phyloP scores from a whole-genome alignment of 2,797 vertebrate species.

The Taenioides sp. region DNA sequence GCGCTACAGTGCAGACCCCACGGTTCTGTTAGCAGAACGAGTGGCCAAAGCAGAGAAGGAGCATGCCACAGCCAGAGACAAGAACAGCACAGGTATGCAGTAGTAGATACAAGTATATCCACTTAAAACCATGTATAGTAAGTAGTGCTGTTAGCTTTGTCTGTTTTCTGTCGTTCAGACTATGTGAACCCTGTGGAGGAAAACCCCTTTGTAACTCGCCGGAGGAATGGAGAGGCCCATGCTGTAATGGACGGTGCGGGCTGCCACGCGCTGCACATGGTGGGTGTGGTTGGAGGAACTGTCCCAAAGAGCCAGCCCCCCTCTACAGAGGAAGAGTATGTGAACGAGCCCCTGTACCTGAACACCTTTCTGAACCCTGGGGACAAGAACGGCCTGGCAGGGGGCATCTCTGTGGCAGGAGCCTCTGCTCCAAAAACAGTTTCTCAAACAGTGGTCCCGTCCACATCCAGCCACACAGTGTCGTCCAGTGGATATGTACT shows the following conservation, averaged over 20 bases:
- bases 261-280: constrained; percentile 83
- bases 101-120: background rate
- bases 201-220: constrained; percentile 93
- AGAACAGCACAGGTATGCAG: constrained; percentile 84
- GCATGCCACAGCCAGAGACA: constrained; percentile 88
- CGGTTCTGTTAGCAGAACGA: constrained; percentile 84
- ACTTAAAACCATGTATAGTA: background rate
- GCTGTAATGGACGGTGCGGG: constrained; percentile 85
- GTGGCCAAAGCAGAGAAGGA: constrained; percentile 83
- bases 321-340: constrained; percentile 88
- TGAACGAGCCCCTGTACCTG: constrained; percentile 95
- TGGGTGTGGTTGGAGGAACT: constrained; percentile 63
- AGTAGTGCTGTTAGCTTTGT: background rate
- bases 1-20: constrained; percentile 96
- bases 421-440: constrained; percentile 70
- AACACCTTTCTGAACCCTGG: constrained; percentile 91
- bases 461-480: constrained; percentile 65
- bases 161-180: constrained; percentile 69
- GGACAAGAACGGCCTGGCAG: constrained; percentile 80
- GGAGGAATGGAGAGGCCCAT: constrained; percentile 92
- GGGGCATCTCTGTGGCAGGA: constrained; percentile 70
- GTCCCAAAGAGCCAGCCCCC: constrained; percentile 77
- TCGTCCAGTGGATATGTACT: constrained; percentile 67
- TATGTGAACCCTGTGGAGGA: constrained; percentile 94
- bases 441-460: constrained; percentile 67